Percentiles rank a stretch among this genome's conserved stretches.
phyloP scores from a whole-genome alignment of 2,113 vertebrate species.

The Odontesthes bonariensis region DNA sequence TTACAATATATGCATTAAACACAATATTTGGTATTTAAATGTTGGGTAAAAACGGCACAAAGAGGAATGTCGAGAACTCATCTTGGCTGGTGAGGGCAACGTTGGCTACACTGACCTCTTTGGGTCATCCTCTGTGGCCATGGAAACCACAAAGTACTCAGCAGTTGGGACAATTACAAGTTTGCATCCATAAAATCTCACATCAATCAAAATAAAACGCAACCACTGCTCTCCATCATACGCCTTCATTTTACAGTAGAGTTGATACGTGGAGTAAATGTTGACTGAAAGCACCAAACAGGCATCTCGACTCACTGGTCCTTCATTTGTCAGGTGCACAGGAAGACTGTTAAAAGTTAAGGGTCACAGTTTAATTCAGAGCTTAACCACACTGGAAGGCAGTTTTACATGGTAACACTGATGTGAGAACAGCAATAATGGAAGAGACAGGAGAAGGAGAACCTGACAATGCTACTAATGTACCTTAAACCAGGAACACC shows the following conservation, averaged over 20 bases:
- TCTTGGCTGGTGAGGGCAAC: conserved; percentile 64
- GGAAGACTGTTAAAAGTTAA: conserved; percentile 54
- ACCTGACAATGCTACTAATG: conserved; percentile 2
- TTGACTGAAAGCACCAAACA: conserved; percentile 41
- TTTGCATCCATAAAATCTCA: conserved; percentile 18
- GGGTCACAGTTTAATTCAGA: conserved; percentile 57
- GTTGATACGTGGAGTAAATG: conserved; percentile 18
- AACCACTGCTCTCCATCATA: conserved; percentile 25
- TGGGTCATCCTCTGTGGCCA: conserved; percentile 31
- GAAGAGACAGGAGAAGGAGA: neutral
- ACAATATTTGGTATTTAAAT: conserved; percentile 74
- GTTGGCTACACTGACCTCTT: conserved; percentile 53
- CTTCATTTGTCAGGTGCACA: conserved; percentile 51
- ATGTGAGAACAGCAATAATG: conserved; percentile 26
- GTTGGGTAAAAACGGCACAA: conserved; percentile 73
- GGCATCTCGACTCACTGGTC: conserved; percentile 14
- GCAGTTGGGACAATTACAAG: conserved; percentile 39
- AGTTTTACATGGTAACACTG: neutral
- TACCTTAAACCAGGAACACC: neutral
- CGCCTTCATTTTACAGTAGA: conserved; percentile 22
- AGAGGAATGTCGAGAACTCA: conserved; percentile 77
- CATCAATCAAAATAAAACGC: conserved; percentile 4
- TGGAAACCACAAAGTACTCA: conserved; percentile 41
- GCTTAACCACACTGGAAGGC: conserved; percentile 26
- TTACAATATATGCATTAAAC: conserved; percentile 76